phyloP scores from a whole-genome alignment of 2,113 vertebrate species.

The Corythaixoides concolor region DNA sequence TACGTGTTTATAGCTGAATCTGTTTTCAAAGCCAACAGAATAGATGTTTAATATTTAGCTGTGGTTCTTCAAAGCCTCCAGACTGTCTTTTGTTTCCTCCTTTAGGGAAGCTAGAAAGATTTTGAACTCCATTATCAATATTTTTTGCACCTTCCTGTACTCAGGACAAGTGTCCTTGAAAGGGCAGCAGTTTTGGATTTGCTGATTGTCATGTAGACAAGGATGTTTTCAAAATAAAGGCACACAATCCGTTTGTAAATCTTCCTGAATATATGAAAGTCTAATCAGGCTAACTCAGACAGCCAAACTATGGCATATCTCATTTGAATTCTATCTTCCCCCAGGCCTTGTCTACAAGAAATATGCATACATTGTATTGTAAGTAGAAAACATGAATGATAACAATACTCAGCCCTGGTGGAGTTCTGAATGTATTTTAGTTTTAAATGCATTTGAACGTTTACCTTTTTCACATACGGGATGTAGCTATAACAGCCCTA shows the following conservation, averaged over 20 bases:
- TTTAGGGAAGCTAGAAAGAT: not conserved
- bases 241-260: constrained; percentile 41
- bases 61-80: not conserved
- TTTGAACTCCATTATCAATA: not conserved
- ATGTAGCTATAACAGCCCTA: not conserved
- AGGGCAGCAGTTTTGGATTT: constrained; percentile 3
- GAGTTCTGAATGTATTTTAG: not conserved
- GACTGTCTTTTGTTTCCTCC: not conserved
- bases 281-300: constrained; percentile 44
- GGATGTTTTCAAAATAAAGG: constrained; percentile 57
- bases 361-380: not conserved
- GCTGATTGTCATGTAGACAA: constrained; percentile 24
- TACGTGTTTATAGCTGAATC: not conserved
- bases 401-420: not conserved
- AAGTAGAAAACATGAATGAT: not conserved
- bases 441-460: not conserved
- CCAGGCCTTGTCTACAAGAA: constrained; percentile 38
- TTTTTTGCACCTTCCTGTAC: constrained; percentile 1
- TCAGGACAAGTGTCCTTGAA: constrained; percentile 41
- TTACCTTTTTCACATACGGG: not conserved
- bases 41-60: not conserved
- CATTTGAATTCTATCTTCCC: constrained; percentile 44
- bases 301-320: constrained; percentile 1
- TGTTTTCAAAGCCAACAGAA: not conserved
- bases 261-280: constrained; percentile 44